Evolutionary conservation across 2,888 invertebrate species (phyloP).

Genomic region (Cantharis rufa): DNA sequence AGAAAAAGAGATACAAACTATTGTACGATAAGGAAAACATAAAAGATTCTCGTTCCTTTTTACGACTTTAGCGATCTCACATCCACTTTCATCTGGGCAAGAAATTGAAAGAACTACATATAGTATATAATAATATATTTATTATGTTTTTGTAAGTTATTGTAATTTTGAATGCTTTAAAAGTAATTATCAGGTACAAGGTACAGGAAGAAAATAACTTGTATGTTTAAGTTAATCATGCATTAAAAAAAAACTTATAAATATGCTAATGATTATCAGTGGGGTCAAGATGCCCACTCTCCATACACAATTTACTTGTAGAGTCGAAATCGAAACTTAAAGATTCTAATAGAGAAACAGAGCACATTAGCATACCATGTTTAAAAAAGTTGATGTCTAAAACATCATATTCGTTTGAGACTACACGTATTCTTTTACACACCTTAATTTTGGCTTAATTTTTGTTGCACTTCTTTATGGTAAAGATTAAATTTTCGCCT

Average conservation of each 20-base stretch:
- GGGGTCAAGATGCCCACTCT: constrained; percentile 26
- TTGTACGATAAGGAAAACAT: not conserved
- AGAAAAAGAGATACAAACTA: not conserved
- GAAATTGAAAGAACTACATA: not conserved
- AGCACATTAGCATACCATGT: constrained; percentile 12
- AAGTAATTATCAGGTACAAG: not conserved
- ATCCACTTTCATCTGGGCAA: not conserved
- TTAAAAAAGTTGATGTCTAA: constrained; percentile 10
- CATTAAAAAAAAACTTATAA: constrained; percentile 25
- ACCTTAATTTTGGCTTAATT: constrained; percentile 28
- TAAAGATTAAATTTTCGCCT: constrained; percentile 26
- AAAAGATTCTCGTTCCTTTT: not conserved
- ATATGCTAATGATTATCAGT: constrained; percentile 18
- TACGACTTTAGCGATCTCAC: not conserved
- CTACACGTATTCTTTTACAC: constrained; percentile 22
- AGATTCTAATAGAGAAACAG: constrained; percentile 10
- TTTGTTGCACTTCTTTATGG: constrained; percentile 24
- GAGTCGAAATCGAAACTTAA: constrained; percentile 9
- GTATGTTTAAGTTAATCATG: constrained; percentile 14
- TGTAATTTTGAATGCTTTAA: not conserved
- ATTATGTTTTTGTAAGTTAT: not conserved
- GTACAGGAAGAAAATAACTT: constrained; percentile 4
- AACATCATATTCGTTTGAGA: constrained; percentile 8
- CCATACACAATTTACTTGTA: constrained; percentile 6
- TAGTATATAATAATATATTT: not conserved